These are phyloP conservation scores for Poecile montanus DNA, from an alignment of 2,797 vertebrate genomes.

Conservation along the genomic window DNA sequence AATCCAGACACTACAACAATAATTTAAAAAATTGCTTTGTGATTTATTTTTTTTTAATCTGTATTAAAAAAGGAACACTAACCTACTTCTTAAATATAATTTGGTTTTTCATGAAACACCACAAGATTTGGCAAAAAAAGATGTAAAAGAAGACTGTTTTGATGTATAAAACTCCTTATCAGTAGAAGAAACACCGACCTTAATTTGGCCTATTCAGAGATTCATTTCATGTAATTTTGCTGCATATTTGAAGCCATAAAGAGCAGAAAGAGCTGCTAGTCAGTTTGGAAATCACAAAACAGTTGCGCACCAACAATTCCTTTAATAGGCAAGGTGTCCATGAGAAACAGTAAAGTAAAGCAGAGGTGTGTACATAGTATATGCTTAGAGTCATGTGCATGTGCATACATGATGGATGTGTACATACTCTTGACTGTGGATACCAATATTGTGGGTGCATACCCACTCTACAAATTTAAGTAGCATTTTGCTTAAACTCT, in stretches of 20 bases:
- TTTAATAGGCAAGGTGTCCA: conserved; percentile 50
- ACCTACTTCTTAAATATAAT: conserved; percentile 71
- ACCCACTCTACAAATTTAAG: conserved; percentile 27
- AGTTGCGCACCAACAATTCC: conserved; percentile 42
- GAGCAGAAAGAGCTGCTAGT: conserved; percentile 55
- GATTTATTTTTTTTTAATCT: conserved; percentile 42
- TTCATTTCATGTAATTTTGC: conserved; percentile 52
- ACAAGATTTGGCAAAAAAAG: conserved; percentile 75
- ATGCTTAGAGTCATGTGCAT: conserved; percentile 35
- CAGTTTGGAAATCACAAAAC: conserved; percentile 45
- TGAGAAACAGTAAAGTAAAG: conserved; percentile 30
- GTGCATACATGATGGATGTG: conserved; percentile 3
- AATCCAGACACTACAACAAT: conserved; percentile 76
- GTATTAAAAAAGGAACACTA: conserved; percentile 76
- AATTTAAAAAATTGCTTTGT: conserved; percentile 72
- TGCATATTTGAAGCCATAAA: conserved; percentile 70
- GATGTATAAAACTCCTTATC: conserved; percentile 76
- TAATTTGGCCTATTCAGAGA: conserved; percentile 62
- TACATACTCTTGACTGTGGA: neutral
- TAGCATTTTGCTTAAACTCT: neutral
- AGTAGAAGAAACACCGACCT: conserved; percentile 72
- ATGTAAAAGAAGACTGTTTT: conserved; percentile 71
- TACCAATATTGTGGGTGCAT: neutral
- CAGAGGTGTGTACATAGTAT: conserved; percentile 47
- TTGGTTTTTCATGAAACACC: conserved; percentile 72